Evolutionary conservation across 2,888 invertebrate species (phyloP).

Genomic region (Chironomus riparius): DNA sequence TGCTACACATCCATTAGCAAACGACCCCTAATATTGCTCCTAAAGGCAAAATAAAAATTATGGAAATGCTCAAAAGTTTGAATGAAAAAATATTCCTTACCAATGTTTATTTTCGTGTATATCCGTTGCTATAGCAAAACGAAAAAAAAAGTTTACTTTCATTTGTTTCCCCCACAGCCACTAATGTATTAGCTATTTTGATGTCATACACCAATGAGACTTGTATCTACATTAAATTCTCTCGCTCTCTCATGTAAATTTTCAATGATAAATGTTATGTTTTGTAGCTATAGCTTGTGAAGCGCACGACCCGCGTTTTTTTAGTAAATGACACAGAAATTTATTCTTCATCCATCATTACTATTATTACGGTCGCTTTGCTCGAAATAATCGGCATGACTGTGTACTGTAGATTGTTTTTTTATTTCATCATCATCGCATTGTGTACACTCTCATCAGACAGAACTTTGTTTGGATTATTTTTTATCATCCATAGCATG

Average conservation of each 20-base stretch:
- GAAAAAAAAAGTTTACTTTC: not conserved
- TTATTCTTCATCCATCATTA: not conserved
- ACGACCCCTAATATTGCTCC: too few relatives aligned
- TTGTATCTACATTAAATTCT: not conserved
- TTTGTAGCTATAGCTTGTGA: not conserved
- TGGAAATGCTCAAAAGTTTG: not conserved
- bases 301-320: not conserved
- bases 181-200: not conserved
- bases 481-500: not conserved
- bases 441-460: not conserved
- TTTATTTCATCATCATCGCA: not conserved
- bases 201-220: not conserved
- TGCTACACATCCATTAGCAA: too few relatives aligned
- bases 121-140: not conserved
- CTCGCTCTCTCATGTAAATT: not conserved
- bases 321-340: not conserved
- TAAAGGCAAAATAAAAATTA: too few relatives aligned
- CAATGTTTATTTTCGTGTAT: not conserved
- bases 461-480: not conserved
- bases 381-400: not conserved
- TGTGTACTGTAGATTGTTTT: not conserved
- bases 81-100: not conserved
- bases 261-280: not conserved
- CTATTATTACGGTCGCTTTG: not conserved
- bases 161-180: not conserved